Evolutionary conservation across 2,797 vertebrate genomes (phyloP).

Genomic region (Coregonus ussuriensis): DNA sequence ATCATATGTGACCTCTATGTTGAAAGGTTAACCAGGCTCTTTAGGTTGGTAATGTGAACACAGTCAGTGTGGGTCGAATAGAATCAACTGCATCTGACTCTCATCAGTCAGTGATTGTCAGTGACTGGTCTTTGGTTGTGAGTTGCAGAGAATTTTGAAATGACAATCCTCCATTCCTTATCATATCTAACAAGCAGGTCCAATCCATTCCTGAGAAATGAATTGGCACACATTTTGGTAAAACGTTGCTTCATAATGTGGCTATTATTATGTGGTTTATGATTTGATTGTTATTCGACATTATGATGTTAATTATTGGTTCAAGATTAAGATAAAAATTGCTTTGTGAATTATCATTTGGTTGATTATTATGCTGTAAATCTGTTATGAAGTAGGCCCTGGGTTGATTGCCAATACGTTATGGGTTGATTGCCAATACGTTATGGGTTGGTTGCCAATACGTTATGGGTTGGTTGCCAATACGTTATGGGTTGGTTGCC

Average conservation of each 20-base stretch:
- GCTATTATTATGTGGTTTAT: not conserved
- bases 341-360: not conserved
- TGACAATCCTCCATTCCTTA: not conserved
- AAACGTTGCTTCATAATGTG: not conserved
- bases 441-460: too few relatives aligned
- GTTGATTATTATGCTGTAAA: slow-evolving; percentile 8
- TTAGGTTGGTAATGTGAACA: too few relatives aligned
- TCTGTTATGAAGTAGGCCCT: not conserved
- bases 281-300: not conserved
- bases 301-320: not conserved
- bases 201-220: not conserved
- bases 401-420: too few relatives aligned
- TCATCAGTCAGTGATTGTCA: not conserved
- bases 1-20: too few relatives aligned
- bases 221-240: not conserved
- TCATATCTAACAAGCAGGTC: not conserved
- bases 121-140: not conserved
- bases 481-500: too few relatives aligned
- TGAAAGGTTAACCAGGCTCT: too few relatives aligned
- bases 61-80: too few relatives aligned
- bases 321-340: not conserved
- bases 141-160: not conserved
- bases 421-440: too few relatives aligned
- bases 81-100: too few relatives aligned
- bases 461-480: too few relatives aligned